Percentiles rank a stretch among this genome's conserved stretches.
Conservation (phyloP, 2,113 vertebrate species). For the Eurystomus gularis region DNA sequence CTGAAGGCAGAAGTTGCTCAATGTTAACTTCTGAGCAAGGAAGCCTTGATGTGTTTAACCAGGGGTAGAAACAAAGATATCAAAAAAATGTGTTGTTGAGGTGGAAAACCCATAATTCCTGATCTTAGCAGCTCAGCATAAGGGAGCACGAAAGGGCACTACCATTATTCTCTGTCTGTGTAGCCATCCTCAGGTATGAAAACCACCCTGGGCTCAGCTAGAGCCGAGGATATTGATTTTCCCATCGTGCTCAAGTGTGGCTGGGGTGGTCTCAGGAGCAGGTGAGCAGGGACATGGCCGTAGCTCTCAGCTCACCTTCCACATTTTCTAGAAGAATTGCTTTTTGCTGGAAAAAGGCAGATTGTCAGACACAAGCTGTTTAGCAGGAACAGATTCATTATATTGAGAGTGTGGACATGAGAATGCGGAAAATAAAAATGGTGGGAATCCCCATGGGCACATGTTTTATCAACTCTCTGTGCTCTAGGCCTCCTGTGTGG, state of each 20-base stretch:
- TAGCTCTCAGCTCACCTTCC: background rate
- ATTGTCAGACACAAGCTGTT: background rate
- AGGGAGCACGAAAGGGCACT: background rate
- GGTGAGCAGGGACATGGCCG: accelerated
- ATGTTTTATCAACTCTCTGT: background rate
- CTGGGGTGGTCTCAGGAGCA: accelerated
- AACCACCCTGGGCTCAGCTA: background rate
- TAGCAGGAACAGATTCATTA: background rate
- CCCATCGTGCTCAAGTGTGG: accelerated
- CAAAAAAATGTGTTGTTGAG: background rate
- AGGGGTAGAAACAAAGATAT: background rate
- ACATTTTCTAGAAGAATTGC: accelerated
- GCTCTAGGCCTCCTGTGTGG: background rate
- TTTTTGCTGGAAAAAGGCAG: background rate
- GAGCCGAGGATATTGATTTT: accelerated
- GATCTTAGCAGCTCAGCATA: background rate
- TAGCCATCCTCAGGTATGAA: background rate
- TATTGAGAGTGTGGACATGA: background rate
- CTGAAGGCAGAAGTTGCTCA: background rate
- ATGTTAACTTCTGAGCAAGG: background rate
- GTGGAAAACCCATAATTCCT: background rate
- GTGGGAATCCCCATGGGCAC: background rate
- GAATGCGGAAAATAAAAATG: background rate
- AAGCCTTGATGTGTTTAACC: background rate
- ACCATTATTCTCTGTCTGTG: accelerated